Base-by-base conservation (phyloP, 2,797 vertebrate species). In the Miichthys miiuy region DNA sequence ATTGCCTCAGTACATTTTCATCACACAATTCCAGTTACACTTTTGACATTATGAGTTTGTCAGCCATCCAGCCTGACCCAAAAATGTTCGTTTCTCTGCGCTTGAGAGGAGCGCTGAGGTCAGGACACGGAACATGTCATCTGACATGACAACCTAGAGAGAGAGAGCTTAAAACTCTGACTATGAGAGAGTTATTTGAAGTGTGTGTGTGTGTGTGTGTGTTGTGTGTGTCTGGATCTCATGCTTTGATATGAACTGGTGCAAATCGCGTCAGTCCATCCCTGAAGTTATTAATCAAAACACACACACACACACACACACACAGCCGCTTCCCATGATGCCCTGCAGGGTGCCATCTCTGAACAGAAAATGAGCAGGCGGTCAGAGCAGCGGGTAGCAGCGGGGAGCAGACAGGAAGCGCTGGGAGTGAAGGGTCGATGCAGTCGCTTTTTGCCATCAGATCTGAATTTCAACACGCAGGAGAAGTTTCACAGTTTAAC, bases 161-260 rank as follows among this genome's bases (percentile, higher is more conserved):
- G 20, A 58, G 18, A 21, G 42, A 38, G 10, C 21, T 25, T 27
- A 30, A 52, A 70, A 44, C 38, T 21, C 34, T 50, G 46, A 41
- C 41, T 41, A 13, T n/a, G 54, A 62, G 18, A 27, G 13, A 51
- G n/a, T 69, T 66, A 18, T 74, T 57, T 47, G 8, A 51, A 20
- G 6, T 27, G 13, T 69, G 58, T 77, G 30, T 17, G 5, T 38
- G 20, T 21, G 18, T 30, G 46, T 30, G 25, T n/a, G 44, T 42
- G 6, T 27, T 50, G 5, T 23, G 62, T 60, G 42, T 44, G 17
- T 41, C 23, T 6, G 5, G 16, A 5, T 38, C 10, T 48, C 67
- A 54, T 69, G 73, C 73, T 84, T 79, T 62, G 76, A 72, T 68
- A 57, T 84, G 72, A 84, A 84, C 74, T 55, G 65, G 27, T 65